These are phyloP conservation scores for Rugalucina vietnamica DNA, from an alignment of 2,888 invertebrate genomes.

Conservation along the genomic window DNA sequence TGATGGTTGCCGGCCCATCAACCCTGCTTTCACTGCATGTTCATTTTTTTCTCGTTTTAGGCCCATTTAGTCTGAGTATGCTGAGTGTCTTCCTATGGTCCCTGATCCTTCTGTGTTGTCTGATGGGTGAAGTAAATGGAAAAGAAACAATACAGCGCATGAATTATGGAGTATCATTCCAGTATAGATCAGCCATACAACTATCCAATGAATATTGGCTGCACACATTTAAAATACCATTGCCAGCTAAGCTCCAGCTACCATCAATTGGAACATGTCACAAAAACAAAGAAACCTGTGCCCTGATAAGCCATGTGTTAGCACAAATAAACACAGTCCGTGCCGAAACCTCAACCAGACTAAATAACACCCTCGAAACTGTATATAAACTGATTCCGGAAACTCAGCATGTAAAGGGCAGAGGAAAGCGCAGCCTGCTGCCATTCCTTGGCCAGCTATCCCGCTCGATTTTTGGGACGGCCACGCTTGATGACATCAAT, in stretches of 20 bases:
- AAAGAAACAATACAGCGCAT: neutral
- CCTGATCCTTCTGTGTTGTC: neutral
- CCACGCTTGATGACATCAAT: constrained; percentile 39
- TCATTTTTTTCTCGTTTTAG: constrained; percentile 6
- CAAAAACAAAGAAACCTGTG: constrained; percentile 1
- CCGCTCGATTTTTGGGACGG: constrained; percentile 33
- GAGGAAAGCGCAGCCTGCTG: constrained; percentile 18
- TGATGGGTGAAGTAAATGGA: neutral
- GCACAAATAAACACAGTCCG: constrained; percentile 10
- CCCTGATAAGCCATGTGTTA: neutral
- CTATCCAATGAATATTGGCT: constrained; percentile 19
- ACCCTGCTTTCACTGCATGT: constrained; percentile 4
- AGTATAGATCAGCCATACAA: neutral
- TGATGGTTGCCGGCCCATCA: neutral
- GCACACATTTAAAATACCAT: neutral
- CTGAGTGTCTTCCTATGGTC: neutral
- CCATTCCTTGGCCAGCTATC: constrained; percentile 40
- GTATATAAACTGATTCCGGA: constrained; percentile 10
- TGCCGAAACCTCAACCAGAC: neutral
- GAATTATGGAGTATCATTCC: constrained; percentile 2
- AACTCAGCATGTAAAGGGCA: neutral
- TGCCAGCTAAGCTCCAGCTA: neutral
- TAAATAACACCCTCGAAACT: constrained; percentile 4
- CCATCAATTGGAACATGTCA: neutral
- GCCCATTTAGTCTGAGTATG: neutral